Base-by-base conservation (phyloP, 1,140 invertebrate genomes). In the Pomacea maculata region DNA sequence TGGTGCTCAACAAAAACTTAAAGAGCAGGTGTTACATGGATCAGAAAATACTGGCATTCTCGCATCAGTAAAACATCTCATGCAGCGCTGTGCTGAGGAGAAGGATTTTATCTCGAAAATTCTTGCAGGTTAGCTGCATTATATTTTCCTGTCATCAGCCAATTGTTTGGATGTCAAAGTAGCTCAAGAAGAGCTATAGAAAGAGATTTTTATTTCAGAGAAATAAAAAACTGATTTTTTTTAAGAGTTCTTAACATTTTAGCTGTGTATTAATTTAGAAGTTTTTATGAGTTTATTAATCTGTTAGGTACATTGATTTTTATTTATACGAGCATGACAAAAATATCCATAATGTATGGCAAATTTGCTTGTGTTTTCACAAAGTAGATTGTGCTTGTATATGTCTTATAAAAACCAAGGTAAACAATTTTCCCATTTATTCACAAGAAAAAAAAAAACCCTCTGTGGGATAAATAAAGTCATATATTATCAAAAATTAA, bases 21-120 rank as follows among this genome's bases (percentile, higher is more conserved):
- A 67, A 54, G 77, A 78, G 67, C 21, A 65, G 25, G 7, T 21
- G 17, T n/a, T 14, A 45, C 2, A 45, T 45, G 34, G 34, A 29
- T 45, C 77, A 19, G 65, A 78, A 15, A 67, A 78, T 19, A 57
- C 65, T 4, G 67, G 77, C 34, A 54, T 78, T 10, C 19, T 78
- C 21, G 34, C 65, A 15, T 54, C 77, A 7, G 67, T 78, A 65
- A 78, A 67, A 17, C 45, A 78, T 19, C 65, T 78, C 63, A 55
- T 78, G 77, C 77, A 78, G n/a, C 77, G 77, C 65, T 78, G 45
- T n/a, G 34, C 54, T 5, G 77, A 78, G 19, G 77, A 78, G 54
- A 78, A 78, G 21, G 77, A 78, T 52, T 67, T 57, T 17, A 25
- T 78, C 7, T 52, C 70, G 45, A 25, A 45, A 55, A 19, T n/a